Base-by-base conservation (phyloP, 2,888 invertebrate species). In the Belgica antarctica region DNA sequence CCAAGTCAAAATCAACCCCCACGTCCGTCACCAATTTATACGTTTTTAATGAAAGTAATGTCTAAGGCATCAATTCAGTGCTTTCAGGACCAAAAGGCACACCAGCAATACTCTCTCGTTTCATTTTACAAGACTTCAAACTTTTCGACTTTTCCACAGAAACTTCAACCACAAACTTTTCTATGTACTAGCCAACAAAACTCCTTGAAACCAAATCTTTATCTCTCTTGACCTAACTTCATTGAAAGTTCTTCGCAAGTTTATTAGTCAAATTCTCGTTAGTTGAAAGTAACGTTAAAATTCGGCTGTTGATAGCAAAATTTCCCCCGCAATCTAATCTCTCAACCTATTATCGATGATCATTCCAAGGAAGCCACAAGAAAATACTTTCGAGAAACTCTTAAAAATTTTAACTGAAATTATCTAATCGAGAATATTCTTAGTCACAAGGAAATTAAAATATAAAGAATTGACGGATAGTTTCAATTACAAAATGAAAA, bases 11-110 rank as follows among this genome's bases (percentile, higher is more conserved):
- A 31, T 70, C 70, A 17, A 41, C 70, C 8, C 70, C 70, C 8
- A 31, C 61, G n/a, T 47, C 52, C 24, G 36, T 70, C 1, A 70
- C 31, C 25, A 70, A 70, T 61, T 70, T 70, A 46, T 70, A 70
- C 28, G 19, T 70, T 61, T 61, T 59, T 34, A 70, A 61, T 34
- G 70, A 70, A 41, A 70, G 70, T 41, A 41, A 70, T 41, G 70
- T 70, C 27, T 70, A 70, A 68, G 12, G 41, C 19, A 22, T 22
- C 22, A 12, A 63, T 1, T 15, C 7, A 34, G 17, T 57, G 3
- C 22, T 62, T 62, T 19, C 19, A 34, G 62, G 31, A 34, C 62
- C 62, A 34, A 62, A 5, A 17, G 12, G 61, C 28, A 62, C 17
- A 28, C 12, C 15, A 31, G 28, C 25, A 27, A 8, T 25, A 27